These are phyloP conservation scores for Xestia rhomboidea DNA, from an alignment of 2,888 invertebrate genomes.

Conservation along the genomic window DNA sequence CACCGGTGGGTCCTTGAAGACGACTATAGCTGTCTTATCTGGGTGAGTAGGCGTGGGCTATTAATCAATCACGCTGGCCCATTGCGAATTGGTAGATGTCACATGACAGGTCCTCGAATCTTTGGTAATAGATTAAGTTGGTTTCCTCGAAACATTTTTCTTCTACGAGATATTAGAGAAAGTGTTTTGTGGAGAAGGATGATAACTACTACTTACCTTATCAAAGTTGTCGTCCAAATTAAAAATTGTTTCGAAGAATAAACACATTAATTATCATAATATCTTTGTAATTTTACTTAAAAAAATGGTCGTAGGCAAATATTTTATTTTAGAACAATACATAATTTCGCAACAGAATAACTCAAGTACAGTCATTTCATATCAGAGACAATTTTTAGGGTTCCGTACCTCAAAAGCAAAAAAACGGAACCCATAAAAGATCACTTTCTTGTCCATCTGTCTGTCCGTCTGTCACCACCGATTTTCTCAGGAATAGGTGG, in stretches of 20 bases:
- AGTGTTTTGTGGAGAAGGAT: not conserved
- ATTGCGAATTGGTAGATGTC: not conserved
- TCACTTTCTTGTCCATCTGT: too few species aligned
- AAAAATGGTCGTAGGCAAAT: not conserved
- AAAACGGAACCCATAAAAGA: too few species aligned
- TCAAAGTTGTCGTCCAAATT: not conserved
- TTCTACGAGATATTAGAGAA: not conserved
- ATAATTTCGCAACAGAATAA: not conserved
- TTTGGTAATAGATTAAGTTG: not conserved
- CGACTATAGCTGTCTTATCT: too few species aligned
- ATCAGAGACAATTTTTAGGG: too few species aligned
- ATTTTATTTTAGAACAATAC: not conserved
- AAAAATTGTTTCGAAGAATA: not conserved
- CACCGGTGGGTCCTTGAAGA: too few species aligned
- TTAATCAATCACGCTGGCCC: not conserved
- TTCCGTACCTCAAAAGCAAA: too few species aligned
- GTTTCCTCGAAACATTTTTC: not conserved
- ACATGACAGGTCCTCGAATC: not conserved
- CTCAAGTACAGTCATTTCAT: constrained; percentile 10
- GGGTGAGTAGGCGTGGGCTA: not conserved
- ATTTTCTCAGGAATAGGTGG: too few species aligned
- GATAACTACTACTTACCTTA: too few species aligned
- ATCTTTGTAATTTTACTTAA: not conserved
- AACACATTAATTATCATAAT: not conserved
- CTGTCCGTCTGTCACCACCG: too few species aligned